Evolutionary conservation across 2,113 vertebrate genomes (phyloP), one percentile per base, ranked within the genome.

Genomic region (Oreochromis aureus): DNA sequence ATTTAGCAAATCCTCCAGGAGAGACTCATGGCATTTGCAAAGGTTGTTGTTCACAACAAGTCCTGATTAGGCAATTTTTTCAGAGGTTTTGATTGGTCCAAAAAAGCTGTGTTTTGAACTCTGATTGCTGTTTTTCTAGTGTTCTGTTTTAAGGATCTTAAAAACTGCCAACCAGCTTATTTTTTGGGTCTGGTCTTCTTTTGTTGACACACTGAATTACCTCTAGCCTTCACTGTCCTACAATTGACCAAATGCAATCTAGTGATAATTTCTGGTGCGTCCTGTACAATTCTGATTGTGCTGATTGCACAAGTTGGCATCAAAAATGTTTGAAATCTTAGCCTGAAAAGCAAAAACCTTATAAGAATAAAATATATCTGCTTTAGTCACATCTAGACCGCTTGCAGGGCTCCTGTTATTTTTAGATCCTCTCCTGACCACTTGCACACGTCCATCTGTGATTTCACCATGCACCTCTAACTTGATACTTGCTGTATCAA

Each of bases 301-400:
- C 44, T 51, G 73, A 78, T 32, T 78, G 73, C 46, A 53, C 46
- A 78, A 3, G 73, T 53, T 51, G 46, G 44, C 46, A 8, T 53
- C 46, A 51, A 78, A 78, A 32, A 13, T 12, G 2, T 78, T 13
- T 51, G 73, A 78, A 32, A 19, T 30, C 46, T 78, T 19, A n/a
- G 24, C 27, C 73, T 51, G 32, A 32, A 51, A 53, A 32, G 16
- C 27, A n/a, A 78, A 78, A 51, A 1, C 18, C 10, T n/a, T 13
- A 51, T 30, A 27, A 51, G 16, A 51, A 78, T 78, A 18, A 78
- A 78, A 78, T 3, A n/a, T 4, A 5, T 51, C 44, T 51, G 6
- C 24, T 78, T n/a, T 1, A 76, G 24, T 48, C 41, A 19, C 4
- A 32, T 78, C 71, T 78, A 0, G 27, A 78, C 46, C 4, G 0